A percentile compares a stretch with the other conserved stretches of the same genome.
Evolutionary conservation across 2,113 vertebrate species (phyloP).

Genomic region (Xenotilapia flavipinnis): DNA sequence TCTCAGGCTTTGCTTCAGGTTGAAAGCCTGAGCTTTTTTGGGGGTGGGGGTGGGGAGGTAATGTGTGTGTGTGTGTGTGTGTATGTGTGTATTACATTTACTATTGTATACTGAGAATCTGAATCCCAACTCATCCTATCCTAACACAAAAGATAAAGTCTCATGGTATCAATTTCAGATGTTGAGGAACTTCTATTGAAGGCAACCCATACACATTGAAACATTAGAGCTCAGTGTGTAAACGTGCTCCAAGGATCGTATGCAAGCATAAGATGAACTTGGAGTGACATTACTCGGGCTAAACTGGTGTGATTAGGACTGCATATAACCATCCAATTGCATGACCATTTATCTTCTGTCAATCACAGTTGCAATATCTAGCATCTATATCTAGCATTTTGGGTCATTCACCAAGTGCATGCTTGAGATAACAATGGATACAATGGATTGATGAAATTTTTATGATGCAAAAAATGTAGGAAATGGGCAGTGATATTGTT

Average conservation of each 20-base stretch:
- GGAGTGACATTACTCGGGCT: too few relatives aligned
- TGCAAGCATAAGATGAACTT: too few relatives aligned
- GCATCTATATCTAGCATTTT: neutral
- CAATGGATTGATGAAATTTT: conserved; percentile 39
- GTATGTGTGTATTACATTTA: neutral
- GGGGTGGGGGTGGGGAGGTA: neutral
- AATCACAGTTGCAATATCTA: conserved; percentile 7
- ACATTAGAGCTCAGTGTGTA: neutral
- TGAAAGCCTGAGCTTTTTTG: neutral
- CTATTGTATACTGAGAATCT: neutral
- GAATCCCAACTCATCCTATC: neutral
- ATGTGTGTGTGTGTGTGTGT: neutral
- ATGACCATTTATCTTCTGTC: neutral
- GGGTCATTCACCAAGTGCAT: conserved; percentile 23
- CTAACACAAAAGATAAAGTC: neutral
- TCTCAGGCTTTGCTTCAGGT: neutral
- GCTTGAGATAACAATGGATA: conserved; percentile 1
- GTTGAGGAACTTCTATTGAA: neutral
- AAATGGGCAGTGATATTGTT: conserved; percentile 10
- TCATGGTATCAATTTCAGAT: neutral
- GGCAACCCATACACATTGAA: neutral
- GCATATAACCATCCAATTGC: neutral
- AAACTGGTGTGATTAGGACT: neutral
- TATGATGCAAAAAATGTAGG: conserved; percentile 35
- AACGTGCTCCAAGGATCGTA: neutral